Conservation (phyloP, 2,888 invertebrate species). For the Archips xylosteana region DNA sequence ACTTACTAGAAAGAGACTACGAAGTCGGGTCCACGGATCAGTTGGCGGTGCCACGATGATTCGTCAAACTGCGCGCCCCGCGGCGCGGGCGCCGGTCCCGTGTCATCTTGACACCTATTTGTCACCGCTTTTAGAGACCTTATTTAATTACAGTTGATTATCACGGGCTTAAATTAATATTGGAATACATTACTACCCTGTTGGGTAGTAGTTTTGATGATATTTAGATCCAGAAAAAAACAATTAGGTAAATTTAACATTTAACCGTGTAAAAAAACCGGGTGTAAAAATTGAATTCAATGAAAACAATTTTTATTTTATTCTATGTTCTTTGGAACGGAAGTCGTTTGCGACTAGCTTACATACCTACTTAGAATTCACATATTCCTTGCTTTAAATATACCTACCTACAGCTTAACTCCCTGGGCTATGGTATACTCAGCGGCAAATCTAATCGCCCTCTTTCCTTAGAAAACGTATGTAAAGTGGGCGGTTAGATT, state of each 20-base stretch:
- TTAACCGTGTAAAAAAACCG: background rate
- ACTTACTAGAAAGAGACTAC: background rate
- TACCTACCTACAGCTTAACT: too few species aligned
- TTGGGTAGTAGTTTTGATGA: background rate
- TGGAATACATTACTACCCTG: background rate
- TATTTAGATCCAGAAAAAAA: background rate
- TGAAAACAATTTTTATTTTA: too few species aligned
- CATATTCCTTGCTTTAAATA: too few species aligned
- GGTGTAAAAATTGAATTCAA: too few species aligned
- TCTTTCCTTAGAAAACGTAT: too few species aligned
- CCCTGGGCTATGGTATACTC: too few species aligned
- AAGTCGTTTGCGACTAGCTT: too few species aligned
- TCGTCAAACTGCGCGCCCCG: slow-evolving; percentile 25
- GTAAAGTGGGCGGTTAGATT: too few species aligned
- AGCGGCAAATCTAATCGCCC: too few species aligned
- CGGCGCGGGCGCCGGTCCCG: slow-evolving; percentile 20
- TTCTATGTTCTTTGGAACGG: too few species aligned
- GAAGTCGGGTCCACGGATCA: background rate
- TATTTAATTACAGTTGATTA: slow-evolving; percentile 32
- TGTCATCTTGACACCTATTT: slow-evolving; percentile 40
- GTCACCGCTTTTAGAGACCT: slow-evolving; percentile 24
- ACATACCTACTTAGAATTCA: too few species aligned
- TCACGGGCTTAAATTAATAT: background rate
- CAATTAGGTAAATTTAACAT: background rate
- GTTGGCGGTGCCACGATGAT: slow-evolving; percentile 10